Base-by-base conservation (phyloP, 2,797 vertebrate genomes). In the Cygnus olor region DNA sequence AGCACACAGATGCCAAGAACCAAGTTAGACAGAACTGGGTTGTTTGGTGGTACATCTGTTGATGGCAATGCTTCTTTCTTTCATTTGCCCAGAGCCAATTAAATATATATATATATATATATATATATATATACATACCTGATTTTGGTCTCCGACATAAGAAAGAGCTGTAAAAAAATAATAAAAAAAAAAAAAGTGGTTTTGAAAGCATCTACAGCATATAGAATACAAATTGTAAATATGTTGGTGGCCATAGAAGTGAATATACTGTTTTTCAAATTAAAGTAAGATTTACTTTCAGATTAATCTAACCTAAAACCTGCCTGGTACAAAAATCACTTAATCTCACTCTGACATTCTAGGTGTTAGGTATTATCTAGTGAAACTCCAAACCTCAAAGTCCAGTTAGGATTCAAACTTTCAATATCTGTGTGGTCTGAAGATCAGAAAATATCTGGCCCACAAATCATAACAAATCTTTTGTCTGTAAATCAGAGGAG, bases 1-100 rank as follows among this genome's bases (percentile, higher is more conserved):
- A 98, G 98, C 96, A 97, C 96, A 95, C 97, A 97, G 97, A 97
- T 98, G 98, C 97, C 98, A 98, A 97, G 91, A 93, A 98, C 95
- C 95, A 98, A 97, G 97, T 97, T 97, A 98, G 98, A 98, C 95
- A 97, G 97, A 98, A 97, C 94, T 96, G 95, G 97, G 97, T 96
- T 97, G 96, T 94, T 97, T 97, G 97, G 95, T 97, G 97, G 94
- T 96, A 89, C 98, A 98, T 98, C 97, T 98, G 97, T 96, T 97
- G 97, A 96, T 96, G 91, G 95, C 91, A 93, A 85, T 32, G 79
- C 5, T 89, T 80, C 76, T n/a, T 96, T 96, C 84, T 97, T 97
- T 94, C 69, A n/a, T 83, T 91, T 89, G 54, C 80, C 70, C 94
- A 93, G 80, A 97, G 91, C 95, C 96, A 94, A 88, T 85, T 87